phyloP scores from a whole-genome alignment of 1,140 invertebrate genomes.

The Drosophila arawakana region DNA sequence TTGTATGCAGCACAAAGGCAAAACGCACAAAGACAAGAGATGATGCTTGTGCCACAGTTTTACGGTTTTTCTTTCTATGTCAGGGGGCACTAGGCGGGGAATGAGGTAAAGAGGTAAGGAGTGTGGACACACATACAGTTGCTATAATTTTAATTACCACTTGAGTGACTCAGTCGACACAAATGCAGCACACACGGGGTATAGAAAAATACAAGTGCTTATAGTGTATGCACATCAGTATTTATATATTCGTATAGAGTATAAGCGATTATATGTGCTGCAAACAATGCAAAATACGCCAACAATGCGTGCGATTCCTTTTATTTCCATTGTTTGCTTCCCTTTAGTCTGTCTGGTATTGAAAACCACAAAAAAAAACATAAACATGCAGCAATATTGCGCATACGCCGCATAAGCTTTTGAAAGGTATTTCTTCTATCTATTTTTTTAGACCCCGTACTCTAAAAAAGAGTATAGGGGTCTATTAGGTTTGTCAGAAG shows the following conservation, averaged over 20 bases:
- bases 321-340: constrained; percentile 45
- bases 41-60: constrained; percentile 42
- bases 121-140: constrained; percentile 23
- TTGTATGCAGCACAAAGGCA: constrained; percentile 49
- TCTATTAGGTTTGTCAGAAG: too few species aligned
- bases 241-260: background rate
- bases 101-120: too few species aligned
- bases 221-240: constrained; percentile 9
- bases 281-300: constrained; percentile 47
- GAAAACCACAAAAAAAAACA: constrained; percentile 15
- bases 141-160: constrained; percentile 82
- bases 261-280: constrained; percentile 17
- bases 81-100: constrained; percentile 30
- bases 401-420: constrained; percentile 48
- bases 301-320: constrained; percentile 50
- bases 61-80: constrained; percentile 65
- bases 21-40: constrained; percentile 18
- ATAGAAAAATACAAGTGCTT: background rate
- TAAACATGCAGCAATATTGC: constrained; percentile 39
- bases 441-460: too few species aligned
- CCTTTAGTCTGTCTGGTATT: background rate
- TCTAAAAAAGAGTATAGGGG: too few species aligned
- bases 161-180: constrained; percentile 44
- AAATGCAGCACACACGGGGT: constrained; percentile 14
- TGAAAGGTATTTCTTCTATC: constrained; percentile 36